Base-by-base conservation (phyloP, 2,888 invertebrate genomes). In the Lacanobia wlatinum region DNA sequence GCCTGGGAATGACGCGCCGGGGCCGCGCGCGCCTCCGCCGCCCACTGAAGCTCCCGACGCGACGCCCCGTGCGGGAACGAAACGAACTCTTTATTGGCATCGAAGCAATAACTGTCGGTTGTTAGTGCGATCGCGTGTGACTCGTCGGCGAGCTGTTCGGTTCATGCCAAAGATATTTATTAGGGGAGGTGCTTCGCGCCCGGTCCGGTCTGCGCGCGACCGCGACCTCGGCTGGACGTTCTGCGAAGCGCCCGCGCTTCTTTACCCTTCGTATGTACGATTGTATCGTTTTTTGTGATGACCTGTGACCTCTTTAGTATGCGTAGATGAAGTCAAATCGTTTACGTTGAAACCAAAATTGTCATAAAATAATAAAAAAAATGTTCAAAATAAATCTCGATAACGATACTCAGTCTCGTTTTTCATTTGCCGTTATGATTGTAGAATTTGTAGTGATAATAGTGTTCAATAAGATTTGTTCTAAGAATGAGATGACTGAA, bases 141-240 rank as follows among this genome's bases (percentile, higher is more conserved):
- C 88, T 92, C 93, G 92, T 91, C 93, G 91, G 92, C 92, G 93
- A 94, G 92, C 92, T 89, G 93, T 91, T 93, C 94, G 93, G 94
- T 95, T 95, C 95, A 96, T 96, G 96, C 96, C 96, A 96, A 96
- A 96, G 96, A 96, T 96, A 96, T 95, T 96, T 96, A 95, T 95
- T 95, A 93, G 92, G 91, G 90, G 91, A 91, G 92, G 92, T 88
- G 93, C 91, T 90, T 88, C 88, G 90, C 90, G 90, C 56, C 74
- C 76, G 82, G 84, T 73, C 84, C 76, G 81, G 78, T 67, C 64
- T 52, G 75, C 90, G 90, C 87, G 84, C 84, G 85, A 82, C 86
- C 86, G 84, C 86, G 87, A 80, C 82, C 76, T 18, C 83, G 88
- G 84, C 87, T 86, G 85, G 84, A 80, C 78, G 77, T 75, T 77